A percentile compares a stretch with the other conserved stretches of the same genome.
Evolutionary conservation across 2,113 vertebrate genomes (phyloP).

Genomic region (Etheostoma cragini): DNA sequence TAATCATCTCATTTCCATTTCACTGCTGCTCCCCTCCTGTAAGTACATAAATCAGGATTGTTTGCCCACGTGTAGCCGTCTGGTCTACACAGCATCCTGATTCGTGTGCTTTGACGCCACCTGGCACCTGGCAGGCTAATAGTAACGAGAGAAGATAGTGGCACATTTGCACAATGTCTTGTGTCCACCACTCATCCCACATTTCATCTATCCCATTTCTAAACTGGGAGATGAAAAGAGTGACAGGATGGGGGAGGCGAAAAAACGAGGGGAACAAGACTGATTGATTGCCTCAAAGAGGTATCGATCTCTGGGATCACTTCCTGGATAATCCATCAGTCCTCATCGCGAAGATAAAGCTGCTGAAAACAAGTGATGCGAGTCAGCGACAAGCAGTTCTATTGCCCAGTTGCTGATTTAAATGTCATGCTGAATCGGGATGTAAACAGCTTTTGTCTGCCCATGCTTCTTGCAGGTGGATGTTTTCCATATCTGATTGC

Average conservation of each 20-base stretch:
- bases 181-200: neutral
- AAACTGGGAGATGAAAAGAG: neutral
- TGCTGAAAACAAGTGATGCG: conserved; percentile 7
- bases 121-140: conserved; percentile 7
- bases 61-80: conserved; percentile 3
- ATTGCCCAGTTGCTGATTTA: conserved; percentile 10
- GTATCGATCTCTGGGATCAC: conserved; percentile 37
- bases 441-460: neutral
- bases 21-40: neutral
- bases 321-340: conserved; percentile 29
- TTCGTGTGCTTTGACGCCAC: neutral
- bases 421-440: neutral
- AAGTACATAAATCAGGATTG: conserved; percentile 9
- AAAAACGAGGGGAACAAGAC: neutral
- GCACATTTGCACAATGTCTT: neutral
- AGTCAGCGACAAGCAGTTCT: conserved; percentile 11
- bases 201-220: conserved; percentile 9
- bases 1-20: conserved; percentile 23
- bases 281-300: conserved; percentile 29
- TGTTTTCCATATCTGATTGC: neutral
- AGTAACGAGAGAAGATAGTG: neutral
- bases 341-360: conserved; percentile 8
- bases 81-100: neutral
- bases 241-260: neutral
- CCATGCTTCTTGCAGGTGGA: neutral